phyloP scores from a whole-genome alignment of 2,113 vertebrate genomes.

The Ophiodon elongatus region DNA sequence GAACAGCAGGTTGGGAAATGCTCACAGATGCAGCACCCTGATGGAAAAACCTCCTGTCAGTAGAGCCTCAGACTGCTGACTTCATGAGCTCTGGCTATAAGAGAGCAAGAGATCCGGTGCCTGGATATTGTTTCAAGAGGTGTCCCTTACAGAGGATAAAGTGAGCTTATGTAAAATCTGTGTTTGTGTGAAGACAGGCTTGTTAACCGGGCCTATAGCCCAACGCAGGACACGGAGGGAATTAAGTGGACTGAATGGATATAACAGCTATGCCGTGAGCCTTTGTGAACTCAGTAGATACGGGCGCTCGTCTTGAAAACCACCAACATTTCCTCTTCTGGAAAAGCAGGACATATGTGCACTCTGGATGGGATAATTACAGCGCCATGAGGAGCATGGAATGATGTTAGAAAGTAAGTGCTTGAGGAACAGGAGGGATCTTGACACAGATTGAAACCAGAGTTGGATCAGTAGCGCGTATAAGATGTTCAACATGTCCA shows the following conservation, averaged over 20 bases:
- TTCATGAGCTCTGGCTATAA: slow-evolving; percentile 17
- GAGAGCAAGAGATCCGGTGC: slow-evolving; percentile 3
- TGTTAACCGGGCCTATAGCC: slow-evolving; percentile 41
- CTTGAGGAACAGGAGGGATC: not conserved
- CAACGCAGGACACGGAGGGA: slow-evolving; percentile 30
- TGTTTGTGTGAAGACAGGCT: slow-evolving; percentile 44
- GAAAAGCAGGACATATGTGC: slow-evolving; percentile 47
- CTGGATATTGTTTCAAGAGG: slow-evolving; percentile 30
- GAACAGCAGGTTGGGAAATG: slow-evolving; percentile 19
- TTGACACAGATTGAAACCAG: slow-evolving; percentile 22
- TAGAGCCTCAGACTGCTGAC: slow-evolving; percentile 9
- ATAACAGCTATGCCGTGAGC: slow-evolving; percentile 37
- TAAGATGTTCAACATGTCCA: slow-evolving; percentile 6
- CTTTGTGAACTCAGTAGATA: slow-evolving; percentile 24
- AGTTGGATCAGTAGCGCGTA: slow-evolving; percentile 12
- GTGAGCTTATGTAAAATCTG: slow-evolving; percentile 29
- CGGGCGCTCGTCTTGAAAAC: slow-evolving; percentile 9
- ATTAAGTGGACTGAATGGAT: slow-evolving; percentile 52
- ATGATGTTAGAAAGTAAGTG: slow-evolving; percentile 13
- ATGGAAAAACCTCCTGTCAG: slow-evolving; percentile 54
- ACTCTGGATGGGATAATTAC: slow-evolving; percentile 5
- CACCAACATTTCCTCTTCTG: slow-evolving; percentile 37
- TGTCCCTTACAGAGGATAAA: slow-evolving; percentile 32
- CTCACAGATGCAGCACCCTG: slow-evolving; percentile 37
- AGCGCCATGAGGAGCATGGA: not conserved